Conservation (phyloP, 2,797 vertebrate species). For the Luscinia megarhynchos region DNA sequence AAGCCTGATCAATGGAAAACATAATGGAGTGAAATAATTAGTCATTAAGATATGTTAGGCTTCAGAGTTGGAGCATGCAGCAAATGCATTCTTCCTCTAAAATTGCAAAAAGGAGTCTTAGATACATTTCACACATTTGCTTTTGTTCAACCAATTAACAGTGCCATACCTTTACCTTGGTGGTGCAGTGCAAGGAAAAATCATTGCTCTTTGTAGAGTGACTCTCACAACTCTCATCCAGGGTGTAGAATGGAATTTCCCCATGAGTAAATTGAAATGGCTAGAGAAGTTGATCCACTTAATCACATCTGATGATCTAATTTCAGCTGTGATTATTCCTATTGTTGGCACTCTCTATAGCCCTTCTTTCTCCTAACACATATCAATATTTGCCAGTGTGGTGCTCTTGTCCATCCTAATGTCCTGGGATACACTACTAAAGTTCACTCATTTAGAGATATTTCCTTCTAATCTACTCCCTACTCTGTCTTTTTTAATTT, state of each 20-base stretch:
- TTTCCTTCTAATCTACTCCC: not conserved
- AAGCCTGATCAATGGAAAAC: not conserved
- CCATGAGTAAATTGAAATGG: not conserved
- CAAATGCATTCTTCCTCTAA: not conserved
- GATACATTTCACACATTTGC: not conserved
- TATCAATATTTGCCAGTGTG: not conserved
- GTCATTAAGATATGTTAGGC: not conserved
- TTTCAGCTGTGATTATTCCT: not conserved
- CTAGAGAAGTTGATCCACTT: not conserved
- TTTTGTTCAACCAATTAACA: not conserved
- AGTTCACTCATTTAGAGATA: not conserved
- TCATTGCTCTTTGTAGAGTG: not conserved
- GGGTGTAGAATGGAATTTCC: not conserved
- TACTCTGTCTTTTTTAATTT: not conserved
- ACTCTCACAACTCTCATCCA: not conserved
- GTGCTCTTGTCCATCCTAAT: rapidly evolving
- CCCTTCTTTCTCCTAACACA: not conserved
- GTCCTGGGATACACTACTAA: not conserved
- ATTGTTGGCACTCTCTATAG: not conserved
- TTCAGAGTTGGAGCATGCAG: not conserved
- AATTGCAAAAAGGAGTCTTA: not conserved
- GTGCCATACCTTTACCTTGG: not conserved
- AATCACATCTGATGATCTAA: not conserved
- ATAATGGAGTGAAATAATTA: not conserved
- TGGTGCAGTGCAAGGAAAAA: not conserved